Evolutionary conservation across 2,113 vertebrate genomes (phyloP), one percentile per base, ranked within the genome.

Genomic region (Pluvianellus socialis): DNA sequence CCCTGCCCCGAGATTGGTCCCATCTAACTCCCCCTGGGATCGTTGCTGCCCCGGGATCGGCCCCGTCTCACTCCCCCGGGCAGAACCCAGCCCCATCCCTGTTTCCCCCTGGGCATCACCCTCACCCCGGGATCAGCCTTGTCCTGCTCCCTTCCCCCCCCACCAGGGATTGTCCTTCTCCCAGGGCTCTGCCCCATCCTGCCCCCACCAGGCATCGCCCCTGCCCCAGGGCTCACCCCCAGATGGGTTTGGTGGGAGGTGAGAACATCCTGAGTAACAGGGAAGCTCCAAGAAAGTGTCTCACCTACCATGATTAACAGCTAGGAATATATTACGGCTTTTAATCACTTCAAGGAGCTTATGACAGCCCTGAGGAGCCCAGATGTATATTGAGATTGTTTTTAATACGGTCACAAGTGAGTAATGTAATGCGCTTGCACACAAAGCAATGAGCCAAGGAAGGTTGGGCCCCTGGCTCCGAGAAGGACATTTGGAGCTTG

Each of bases 281-380:
- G 59, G 77, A 67, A 90, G 49, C 49, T 81, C 47, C 3, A 14
- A 72, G 58, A 82, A 59, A 33, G 7, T 3, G 4, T 72, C 52
- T 87, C 30, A 28, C 21, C 20, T 53, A 38, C n/a, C 38, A 30
- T 4, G 50, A 76, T 83, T 49, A 92, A 87, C 23, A 33, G 1
- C 81, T 67, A 40, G 1, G 2, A 32, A 7, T 23, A 2, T 21
- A 8, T 71, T 74, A 7, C 27, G 1, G 20, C 52, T 92, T 85
- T 95, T 82, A 75, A 96, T 96, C 89, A 91, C 79, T 14, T 68
- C 40, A 91, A 92, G 80, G 94, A 72, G 35, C 27, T 82, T 12
- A 19, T 93, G 92, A 85, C 77, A 75, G 81, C 53, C 49, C 33
- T 70, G 85, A 93, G 77, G 74, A 95, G 77, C 49, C 49, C 74